Evolutionary conservation across 2,888 invertebrate species (phyloP), one percentile per base, ranked within the genome.

Genomic region (Apoda limacodes): DNA sequence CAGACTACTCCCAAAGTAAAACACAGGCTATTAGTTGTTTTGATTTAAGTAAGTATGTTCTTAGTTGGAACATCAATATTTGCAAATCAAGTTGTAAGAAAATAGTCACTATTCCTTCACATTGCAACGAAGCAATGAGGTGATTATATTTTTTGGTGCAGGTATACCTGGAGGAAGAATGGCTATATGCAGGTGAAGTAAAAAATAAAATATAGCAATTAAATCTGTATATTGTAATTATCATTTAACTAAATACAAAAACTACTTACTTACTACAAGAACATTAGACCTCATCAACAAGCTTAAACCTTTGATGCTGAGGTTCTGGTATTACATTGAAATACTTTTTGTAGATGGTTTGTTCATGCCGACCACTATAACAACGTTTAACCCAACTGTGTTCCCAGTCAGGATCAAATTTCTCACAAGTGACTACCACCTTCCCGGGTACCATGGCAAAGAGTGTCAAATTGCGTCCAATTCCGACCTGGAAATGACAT

Each of bases 401-500:
- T 9, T 88, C 83, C 87, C 90, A 92, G 49, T 92, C 84, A 0
- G 89, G 89, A 36, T 93, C 86, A 31, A 89, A 82, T 51, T 88
- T 85, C 56, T 97, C 96, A 67, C 91, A 91, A 0, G 93, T 90
- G 0, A 95, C 82, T 9, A 88, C 65, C 0, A 96, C 94, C 54
- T 74, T 85, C 1, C 96, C 96, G 21, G 88, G 78, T 49, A 88
- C 86, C 58, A 92, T 76, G 0, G 96, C 94, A 71, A 85, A 92
- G 2, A 97, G 62, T 1, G 90, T 90, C 1, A 89, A 89, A 56
- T 93, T 88, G 30, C 81, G 82, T 3, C 91, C 92, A 45, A 93
- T 84, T 1, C 92, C 92, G 47, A 94, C 95, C 95, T 95, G 60
- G 21, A 76, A 78, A n/a, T n/a, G n/a, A n/a, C n/a, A n/a, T n/a